Percentiles rank a stretch among this genome's conserved stretches.
Evolutionary conservation across 2,888 invertebrate genomes (phyloP).

Genomic region (Resseliella maxima): DNA sequence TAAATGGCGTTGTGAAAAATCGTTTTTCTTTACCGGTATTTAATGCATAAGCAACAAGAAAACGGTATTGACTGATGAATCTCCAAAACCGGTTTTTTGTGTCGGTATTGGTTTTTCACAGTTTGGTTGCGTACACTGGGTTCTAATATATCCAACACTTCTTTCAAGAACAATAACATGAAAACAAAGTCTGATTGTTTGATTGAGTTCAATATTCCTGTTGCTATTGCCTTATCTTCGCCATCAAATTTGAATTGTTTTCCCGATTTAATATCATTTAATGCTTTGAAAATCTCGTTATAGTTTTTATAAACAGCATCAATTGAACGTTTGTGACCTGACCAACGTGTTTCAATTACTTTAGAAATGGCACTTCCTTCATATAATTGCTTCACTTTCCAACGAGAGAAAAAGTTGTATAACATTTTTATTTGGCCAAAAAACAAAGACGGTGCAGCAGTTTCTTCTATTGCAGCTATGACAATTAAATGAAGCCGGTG

Average conservation of each 20-base stretch:
- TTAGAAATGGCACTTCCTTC: not conserved
- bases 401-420: conserved; percentile 7
- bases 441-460: not conserved
- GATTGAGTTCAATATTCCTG: conserved; percentile 11
- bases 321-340: not conserved
- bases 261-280: not conserved
- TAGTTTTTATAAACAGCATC: not conserved
- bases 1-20: too few species aligned
- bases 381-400: not conserved
- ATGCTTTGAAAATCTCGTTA: not conserved
- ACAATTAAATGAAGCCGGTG: not conserved
- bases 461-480: not conserved
- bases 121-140: too few species aligned
- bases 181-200: not conserved
- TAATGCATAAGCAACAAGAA: too few species aligned
- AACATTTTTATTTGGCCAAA: not conserved
- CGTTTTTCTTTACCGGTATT: too few species aligned
- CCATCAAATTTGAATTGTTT: not conserved
- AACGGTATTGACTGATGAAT: too few species aligned
- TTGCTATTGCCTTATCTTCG: not conserved
- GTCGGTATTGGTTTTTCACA: too few species aligned
- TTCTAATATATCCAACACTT: conserved; percentile 11
- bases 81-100: too few species aligned
- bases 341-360: conserved; percentile 34
- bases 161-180: not conserved